These are phyloP conservation scores for Adineta ricciae DNA, from an alignment of 2,888 invertebrate species.

Conservation along the genomic window DNA sequence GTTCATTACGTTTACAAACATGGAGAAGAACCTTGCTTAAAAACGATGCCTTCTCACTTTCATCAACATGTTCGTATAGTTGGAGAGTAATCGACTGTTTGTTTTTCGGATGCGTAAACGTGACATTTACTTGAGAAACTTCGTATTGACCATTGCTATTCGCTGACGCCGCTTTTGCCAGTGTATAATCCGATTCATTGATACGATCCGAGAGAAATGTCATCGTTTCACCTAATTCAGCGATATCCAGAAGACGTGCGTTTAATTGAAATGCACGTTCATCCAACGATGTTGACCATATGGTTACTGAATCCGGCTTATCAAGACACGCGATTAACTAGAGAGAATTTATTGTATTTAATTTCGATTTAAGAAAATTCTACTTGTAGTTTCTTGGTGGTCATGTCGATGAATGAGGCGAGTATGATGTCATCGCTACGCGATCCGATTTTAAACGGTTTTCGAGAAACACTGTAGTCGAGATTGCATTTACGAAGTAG, in stretches of 20 bases:
- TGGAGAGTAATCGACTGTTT: not conserved
- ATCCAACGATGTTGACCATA: not conserved
- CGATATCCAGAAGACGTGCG: not conserved
- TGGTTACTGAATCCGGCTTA: not conserved
- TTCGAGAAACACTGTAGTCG: not conserved
- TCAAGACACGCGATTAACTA: not conserved
- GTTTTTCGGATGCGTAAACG: not conserved
- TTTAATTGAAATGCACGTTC: not conserved
- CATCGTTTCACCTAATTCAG: not conserved
- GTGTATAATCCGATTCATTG: not conserved
- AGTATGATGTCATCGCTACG: not conserved
- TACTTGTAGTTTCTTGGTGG: not conserved
- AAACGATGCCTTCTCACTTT: not conserved
- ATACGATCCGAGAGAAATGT: not conserved
- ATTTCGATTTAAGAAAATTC: too few relatives aligned
- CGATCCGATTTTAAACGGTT: not conserved
- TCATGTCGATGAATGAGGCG: not conserved
- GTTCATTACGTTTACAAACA: conserved; percentile 6
- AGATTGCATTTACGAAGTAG: not conserved
- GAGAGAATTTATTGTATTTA: too few relatives aligned
- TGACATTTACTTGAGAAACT: not conserved
- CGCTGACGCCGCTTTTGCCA: not conserved
- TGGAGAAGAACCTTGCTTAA: not conserved
- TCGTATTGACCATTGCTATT: not conserved
- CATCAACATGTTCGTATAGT: not conserved